phyloP scores from a whole-genome alignment of 1,140 invertebrate genomes.

The Hyles vespertilio region DNA sequence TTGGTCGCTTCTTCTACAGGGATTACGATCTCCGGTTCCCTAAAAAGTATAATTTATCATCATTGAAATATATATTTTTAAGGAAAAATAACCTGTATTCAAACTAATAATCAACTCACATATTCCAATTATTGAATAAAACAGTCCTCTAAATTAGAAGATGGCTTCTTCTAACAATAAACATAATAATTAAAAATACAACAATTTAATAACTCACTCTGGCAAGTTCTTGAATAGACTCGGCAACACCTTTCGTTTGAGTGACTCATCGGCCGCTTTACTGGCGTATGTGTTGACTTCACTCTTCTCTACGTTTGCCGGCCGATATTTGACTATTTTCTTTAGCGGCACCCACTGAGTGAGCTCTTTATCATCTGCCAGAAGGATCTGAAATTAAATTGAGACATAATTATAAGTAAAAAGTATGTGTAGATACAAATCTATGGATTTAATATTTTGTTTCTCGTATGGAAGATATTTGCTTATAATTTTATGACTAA shows the following conservation, averaged over 20 bases:
- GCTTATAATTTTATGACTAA: too few relatives aligned
- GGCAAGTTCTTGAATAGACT: slow-evolving; percentile 83
- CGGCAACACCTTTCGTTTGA: slow-evolving; percentile 91
- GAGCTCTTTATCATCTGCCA: slow-evolving; percentile 93
- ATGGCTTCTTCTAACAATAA: too few relatives aligned
- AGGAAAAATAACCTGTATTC: too few relatives aligned
- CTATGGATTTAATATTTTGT: too few relatives aligned
- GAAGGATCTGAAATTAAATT: slow-evolving; percentile 83
- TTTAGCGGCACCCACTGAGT: slow-evolving; percentile 97
- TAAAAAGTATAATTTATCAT: too few relatives aligned
- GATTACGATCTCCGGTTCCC: slow-evolving; percentile 59
- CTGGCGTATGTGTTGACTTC: slow-evolving; percentile 86
- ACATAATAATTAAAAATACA: too few relatives aligned
- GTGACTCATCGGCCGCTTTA: slow-evolving; percentile 82
- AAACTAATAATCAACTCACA: too few relatives aligned
- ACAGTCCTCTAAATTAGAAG: too few relatives aligned
- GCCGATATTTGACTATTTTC: slow-evolving; percentile 88
- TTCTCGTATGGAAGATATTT: too few relatives aligned
- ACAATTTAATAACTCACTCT: slow-evolving; percentile 39
- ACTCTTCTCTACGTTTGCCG: slow-evolving; percentile 86
- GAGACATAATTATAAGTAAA: neutral
- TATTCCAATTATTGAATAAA: too few relatives aligned
- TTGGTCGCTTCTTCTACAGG: slow-evolving; percentile 45
- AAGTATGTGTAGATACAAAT: too few relatives aligned
- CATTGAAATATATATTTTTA: too few relatives aligned